Evolutionary conservation across 2,888 invertebrate species (phyloP), one percentile per base, ranked within the genome.

Genomic region (Zootermopsis nevadensis): DNA sequence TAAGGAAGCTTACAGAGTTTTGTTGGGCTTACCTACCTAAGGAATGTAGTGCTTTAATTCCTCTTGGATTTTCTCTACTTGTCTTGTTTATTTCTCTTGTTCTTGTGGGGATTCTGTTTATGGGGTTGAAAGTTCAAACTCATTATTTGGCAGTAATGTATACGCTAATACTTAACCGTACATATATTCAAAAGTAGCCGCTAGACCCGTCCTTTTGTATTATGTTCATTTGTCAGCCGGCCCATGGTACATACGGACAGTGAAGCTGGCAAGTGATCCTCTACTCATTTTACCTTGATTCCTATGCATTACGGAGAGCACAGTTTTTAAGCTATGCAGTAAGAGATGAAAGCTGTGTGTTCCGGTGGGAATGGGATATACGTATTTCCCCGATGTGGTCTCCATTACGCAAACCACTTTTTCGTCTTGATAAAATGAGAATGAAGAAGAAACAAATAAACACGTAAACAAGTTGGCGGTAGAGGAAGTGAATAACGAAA

Each of bases 131-230:
- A 83, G 83, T 83, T 83, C 76, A 83, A 81, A 74, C 76, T 60
- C 55, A 67, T 83, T 74, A 67, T 67, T 81, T 77, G 76, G 79
- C 60, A 66, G 33, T 33, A 33, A 4, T 60, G 76, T 76, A 42
- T 76, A 76, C 42, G 48, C 35, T 31, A 42, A n/a, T 48, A 31
- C 30, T 74, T 22, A 74, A 27, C 24, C 31, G 74, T 74, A 35
- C 79, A 81, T 83, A 81, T 83, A 83, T 81, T 83, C 81, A 89
- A 89, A 89, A 89, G 88, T 74, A 74, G 74, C 74, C 74, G n/a
- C 22, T 27, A 38, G 33, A 38, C 33, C 24, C 35, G 3, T 38
- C 38, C n/a, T 42, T 74, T 74, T n/a, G 38, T 69, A 69, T 30
- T 33, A 69, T n/a, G 66, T 66, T 30, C 66, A 8, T 27, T 66